Evolutionary conservation across 2,797 vertebrate species (phyloP).

Genomic region (Diplodus sargus): DNA sequence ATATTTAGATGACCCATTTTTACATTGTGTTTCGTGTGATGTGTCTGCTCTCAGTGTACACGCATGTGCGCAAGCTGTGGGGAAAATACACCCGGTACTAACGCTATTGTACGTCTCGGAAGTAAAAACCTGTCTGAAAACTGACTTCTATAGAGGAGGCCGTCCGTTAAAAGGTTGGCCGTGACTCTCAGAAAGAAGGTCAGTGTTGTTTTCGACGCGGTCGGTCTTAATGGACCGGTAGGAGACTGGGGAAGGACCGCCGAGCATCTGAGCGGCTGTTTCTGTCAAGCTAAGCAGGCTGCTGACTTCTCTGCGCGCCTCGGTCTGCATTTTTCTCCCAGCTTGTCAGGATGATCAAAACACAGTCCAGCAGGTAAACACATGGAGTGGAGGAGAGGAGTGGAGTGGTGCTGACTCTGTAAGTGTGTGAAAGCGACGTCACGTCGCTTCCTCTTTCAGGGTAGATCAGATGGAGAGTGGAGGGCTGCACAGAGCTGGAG

Average conservation of each 20-base stretch:
- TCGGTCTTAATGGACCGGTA: constrained; percentile 33
- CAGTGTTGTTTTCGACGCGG: constrained; percentile 35
- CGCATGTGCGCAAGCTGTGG: background rate
- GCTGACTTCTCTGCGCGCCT: constrained; percentile 41
- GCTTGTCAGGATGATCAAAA: constrained; percentile 63
- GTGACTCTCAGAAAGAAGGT: constrained; percentile 12
- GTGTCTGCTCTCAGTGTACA: background rate
- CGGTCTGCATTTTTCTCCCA: constrained; percentile 31
- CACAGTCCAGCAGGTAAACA: constrained; percentile 57
- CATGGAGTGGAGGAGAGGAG: constrained; percentile 7
- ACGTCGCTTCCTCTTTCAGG: constrained; percentile 33
- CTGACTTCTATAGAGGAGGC: background rate
- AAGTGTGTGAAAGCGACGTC: constrained; percentile 26
- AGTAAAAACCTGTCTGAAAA: background rate
- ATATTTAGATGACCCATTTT: background rate
- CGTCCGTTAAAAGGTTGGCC: background rate
- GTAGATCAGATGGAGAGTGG: constrained; percentile 22
- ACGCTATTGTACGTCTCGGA: background rate
- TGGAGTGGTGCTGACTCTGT: constrained; percentile 50
- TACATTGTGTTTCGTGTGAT: background rate
- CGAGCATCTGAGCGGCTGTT: constrained; percentile 43
- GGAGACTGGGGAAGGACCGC: constrained; percentile 31
- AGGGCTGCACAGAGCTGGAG: constrained; percentile 12
- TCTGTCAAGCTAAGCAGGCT: constrained; percentile 60
- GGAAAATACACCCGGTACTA: background rate